phyloP scores from a whole-genome alignment of 2,888 invertebrate species.

The Ophioninae sp. region DNA sequence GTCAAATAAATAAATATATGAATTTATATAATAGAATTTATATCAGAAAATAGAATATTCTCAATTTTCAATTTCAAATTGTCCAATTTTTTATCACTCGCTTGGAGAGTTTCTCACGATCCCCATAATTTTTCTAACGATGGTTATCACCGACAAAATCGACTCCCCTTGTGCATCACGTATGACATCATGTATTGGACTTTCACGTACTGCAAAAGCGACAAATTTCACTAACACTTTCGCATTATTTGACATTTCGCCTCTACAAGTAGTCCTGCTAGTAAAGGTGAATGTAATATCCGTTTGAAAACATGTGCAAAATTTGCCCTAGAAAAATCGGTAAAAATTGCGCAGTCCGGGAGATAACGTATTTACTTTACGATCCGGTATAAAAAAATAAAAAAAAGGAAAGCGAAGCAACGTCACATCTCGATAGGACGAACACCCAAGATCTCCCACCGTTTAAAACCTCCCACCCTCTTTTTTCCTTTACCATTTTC shows the following conservation, averaged over 20 bases:
- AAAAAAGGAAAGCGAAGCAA: constrained; percentile 8
- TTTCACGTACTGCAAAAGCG: constrained; percentile 20
- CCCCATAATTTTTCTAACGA: not conserved
- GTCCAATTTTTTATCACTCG: not conserved
- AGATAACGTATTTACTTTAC: constrained; percentile 47
- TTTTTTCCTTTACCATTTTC: constrained; percentile 27
- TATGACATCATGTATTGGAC: constrained; percentile 50
- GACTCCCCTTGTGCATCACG: not conserved
- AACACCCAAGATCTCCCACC: constrained; percentile 33
- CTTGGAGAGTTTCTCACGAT: not conserved
- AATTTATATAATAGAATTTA: too few relatives aligned
- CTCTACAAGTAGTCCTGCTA: constrained; percentile 21
- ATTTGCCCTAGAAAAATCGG: constrained; percentile 49
- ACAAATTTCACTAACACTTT: constrained; percentile 1
- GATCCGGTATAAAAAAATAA: constrained; percentile 12
- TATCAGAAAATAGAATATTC: too few relatives aligned
- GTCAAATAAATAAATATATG: too few relatives aligned
- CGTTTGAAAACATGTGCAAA: not conserved
- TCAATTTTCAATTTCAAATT: not conserved
- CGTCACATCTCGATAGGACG: constrained; percentile 30
- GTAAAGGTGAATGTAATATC: too few relatives aligned
- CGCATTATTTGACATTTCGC: constrained; percentile 16
- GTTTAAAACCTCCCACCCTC: too few relatives aligned
- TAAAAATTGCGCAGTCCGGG: constrained; percentile 46
- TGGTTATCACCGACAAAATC: not conserved